A percentile compares a stretch with the other conserved stretches of the same genome.
Evolutionary conservation across 2,797 vertebrate species (phyloP).

Genomic region (Neoniphon sammara): DNA sequence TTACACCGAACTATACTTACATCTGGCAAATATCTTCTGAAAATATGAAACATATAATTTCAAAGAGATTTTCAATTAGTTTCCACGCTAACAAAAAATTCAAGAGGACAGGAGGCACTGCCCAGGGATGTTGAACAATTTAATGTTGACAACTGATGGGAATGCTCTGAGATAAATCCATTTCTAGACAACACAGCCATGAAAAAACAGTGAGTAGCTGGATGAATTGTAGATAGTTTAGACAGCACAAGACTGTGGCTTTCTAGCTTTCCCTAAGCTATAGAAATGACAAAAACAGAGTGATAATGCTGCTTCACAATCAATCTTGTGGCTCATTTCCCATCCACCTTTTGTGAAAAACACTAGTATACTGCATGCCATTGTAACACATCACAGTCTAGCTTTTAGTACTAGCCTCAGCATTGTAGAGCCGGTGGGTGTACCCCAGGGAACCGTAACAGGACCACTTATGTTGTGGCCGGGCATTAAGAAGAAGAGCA

Average conservation of each 20-base stretch:
- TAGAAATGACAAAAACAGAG: neutral
- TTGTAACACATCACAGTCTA: neutral
- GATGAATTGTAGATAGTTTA: neutral
- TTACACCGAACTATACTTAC: constrained; percentile 25
- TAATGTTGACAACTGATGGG: neutral
- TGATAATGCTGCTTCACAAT: neutral
- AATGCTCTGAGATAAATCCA: neutral
- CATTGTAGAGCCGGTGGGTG: constrained; percentile 12
- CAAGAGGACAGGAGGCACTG: constrained; percentile 9
- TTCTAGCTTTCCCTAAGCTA: neutral
- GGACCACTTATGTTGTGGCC: constrained; percentile 13
- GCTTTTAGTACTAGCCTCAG: constrained; percentile 5
- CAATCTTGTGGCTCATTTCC: neutral
- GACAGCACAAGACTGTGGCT: neutral
- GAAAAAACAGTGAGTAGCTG: neutral
- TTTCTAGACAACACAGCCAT: too few species aligned
- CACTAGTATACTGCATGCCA: neutral
- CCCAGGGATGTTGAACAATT: neutral
- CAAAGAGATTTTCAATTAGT: constrained; percentile 5
- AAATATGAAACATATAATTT: constrained; percentile 9
- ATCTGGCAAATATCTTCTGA: constrained; percentile 30
- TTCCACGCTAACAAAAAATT: constrained; percentile 9
- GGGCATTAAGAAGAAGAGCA: neutral
- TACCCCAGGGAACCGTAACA: constrained; percentile 16
- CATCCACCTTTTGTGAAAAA: neutral